Conservation (phyloP, 2,797 vertebrate genomes). For the Lates japonicus region DNA sequence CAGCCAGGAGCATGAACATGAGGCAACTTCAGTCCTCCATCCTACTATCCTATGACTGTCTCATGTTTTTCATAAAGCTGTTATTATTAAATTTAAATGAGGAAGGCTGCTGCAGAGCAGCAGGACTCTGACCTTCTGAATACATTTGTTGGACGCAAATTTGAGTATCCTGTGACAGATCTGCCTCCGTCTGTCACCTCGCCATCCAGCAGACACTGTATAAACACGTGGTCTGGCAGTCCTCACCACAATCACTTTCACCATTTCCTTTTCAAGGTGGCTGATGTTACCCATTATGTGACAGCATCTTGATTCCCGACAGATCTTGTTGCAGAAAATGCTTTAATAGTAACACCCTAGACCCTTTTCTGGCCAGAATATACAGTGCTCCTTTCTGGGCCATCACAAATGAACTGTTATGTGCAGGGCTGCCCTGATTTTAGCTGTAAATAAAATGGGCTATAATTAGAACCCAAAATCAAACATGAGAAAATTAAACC, state of each 20-base stretch:
- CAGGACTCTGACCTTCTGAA: constrained; percentile 82
- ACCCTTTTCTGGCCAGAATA: constrained; percentile 49
- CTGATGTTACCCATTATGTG: constrained; percentile 67
- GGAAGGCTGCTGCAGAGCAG: constrained; percentile 72
- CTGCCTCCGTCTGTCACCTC: constrained; percentile 71
- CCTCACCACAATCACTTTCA: constrained; percentile 57
- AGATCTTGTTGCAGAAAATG: constrained; percentile 64
- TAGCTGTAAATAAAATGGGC: constrained; percentile 59
- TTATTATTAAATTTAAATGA: constrained; percentile 85
- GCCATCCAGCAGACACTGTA: constrained; percentile 50
- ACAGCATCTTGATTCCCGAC: constrained; percentile 58
- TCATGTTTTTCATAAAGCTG: constrained; percentile 80
- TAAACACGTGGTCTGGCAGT: constrained; percentile 47
- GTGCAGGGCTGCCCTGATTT: constrained; percentile 60
- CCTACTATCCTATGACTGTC: constrained; percentile 58
- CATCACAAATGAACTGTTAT: constrained; percentile 63
- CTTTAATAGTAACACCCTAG: constrained; percentile 52
- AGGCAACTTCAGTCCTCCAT: constrained; percentile 41
- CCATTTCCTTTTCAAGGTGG: constrained; percentile 61
- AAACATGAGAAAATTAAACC: constrained; percentile 26
- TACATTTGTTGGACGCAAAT: constrained; percentile 78
- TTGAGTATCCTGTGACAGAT: constrained; percentile 78
- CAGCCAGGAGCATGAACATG: constrained; percentile 26
- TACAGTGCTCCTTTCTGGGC: constrained; percentile 56
- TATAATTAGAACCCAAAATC: constrained; percentile 49